phyloP scores from a whole-genome alignment of 2,888 invertebrate species.

The Drosophila tanythrix region DNA sequence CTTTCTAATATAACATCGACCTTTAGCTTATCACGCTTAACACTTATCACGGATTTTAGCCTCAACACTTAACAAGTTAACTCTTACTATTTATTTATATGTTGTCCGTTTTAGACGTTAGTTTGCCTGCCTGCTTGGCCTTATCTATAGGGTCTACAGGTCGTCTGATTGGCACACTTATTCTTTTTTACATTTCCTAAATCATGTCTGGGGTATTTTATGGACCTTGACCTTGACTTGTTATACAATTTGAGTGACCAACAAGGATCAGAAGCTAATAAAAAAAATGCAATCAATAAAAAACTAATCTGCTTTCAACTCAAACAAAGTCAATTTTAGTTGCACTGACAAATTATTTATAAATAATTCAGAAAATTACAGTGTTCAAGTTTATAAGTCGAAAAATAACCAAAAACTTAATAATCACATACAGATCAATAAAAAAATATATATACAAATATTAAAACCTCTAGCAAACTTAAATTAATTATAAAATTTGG shows the following conservation, averaged over 20 bases:
- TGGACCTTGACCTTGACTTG: constrained; percentile 3
- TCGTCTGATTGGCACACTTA: background rate
- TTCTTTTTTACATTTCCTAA: background rate
- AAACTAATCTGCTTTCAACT: background rate
- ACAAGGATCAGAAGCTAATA: background rate
- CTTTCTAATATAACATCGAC: background rate
- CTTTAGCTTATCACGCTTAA: background rate
- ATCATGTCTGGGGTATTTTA: background rate
- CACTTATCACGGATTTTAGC: constrained; percentile 10
- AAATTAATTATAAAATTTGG: too few species aligned
- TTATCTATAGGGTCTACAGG: constrained; percentile 29
- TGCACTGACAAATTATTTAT: too few species aligned
- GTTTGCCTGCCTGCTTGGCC: background rate
- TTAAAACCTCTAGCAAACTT: too few species aligned
- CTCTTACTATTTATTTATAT: background rate
- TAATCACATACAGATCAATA: too few species aligned
- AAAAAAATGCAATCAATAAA: background rate
- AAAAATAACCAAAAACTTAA: too few species aligned
- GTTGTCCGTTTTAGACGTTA: background rate
- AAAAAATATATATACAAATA: too few species aligned
- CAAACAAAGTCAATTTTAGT: background rate
- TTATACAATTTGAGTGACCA: background rate
- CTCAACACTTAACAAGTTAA: constrained; percentile 20
- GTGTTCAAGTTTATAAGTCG: too few species aligned
- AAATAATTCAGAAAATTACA: too few species aligned